A percentile compares a stretch with the other conserved stretches of the same genome.
Conservation (phyloP, 1,140 invertebrate genomes). For the Choristoneura fumiferana region DNA sequence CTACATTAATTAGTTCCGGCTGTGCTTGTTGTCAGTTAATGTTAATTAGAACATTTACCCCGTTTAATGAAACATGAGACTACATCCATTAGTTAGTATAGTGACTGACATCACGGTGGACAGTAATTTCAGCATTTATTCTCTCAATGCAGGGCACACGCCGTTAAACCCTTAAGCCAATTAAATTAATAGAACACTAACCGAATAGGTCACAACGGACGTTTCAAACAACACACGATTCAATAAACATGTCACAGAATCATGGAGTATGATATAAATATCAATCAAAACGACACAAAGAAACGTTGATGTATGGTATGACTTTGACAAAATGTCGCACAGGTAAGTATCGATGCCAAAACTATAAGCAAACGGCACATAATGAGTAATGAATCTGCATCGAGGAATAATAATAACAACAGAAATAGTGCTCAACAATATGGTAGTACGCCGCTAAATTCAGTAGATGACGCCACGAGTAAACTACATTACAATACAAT, state of each 20-base stretch:
- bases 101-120: too few relatives aligned
- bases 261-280: background rate
- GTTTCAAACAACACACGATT: too few relatives aligned
- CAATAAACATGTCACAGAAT: background rate
- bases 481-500: constrained; percentile 28
- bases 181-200: too few relatives aligned
- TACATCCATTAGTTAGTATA: too few relatives aligned
- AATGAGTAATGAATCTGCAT: constrained; percentile 32
- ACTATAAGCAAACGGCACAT: constrained; percentile 29
- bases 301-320: background rate
- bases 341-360: constrained; percentile 32
- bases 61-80: too few relatives aligned
- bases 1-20: too few relatives aligned
- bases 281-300: background rate
- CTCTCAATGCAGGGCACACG: too few relatives aligned
- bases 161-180: too few relatives aligned
- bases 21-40: too few relatives aligned
- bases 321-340: constrained; percentile 7
- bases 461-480: constrained; percentile 32
- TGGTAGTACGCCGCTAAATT: constrained; percentile 21
- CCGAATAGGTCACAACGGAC: too few relatives aligned
- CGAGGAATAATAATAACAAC: constrained; percentile 23
- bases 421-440: constrained; percentile 3
- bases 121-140: too few relatives aligned
- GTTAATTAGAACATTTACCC: too few relatives aligned